Base-by-base conservation (phyloP, 2,888 invertebrate genomes). In the Aphodius granarius region DNA sequence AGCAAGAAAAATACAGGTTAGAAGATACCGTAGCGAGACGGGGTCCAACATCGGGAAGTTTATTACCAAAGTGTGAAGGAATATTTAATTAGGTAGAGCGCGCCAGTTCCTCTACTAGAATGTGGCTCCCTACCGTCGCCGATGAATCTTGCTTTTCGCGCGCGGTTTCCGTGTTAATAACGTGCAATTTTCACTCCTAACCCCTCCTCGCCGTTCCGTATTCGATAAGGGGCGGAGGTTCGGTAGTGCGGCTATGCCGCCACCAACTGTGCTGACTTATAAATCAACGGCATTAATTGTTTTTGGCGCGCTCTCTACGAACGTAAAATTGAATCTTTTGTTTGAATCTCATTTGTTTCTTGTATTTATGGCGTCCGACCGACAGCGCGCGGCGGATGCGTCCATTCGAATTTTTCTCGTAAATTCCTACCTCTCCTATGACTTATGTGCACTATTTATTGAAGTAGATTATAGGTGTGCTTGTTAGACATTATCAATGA, bases 61-160 rank as follows among this genome's bases (percentile, higher is more conserved):
- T 75, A 76, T 76, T 76, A 76, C 74, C n/a, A 74, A 76, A 76
- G 74, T 76, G 76, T 76, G 76, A 76, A 74, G 76, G 76, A 76
- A 76, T 76, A 76, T 76, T 76, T 76, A 76, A 76, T 76, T 76
- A 76, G 74, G 21, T 74, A 68, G 63, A 68, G 68, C 21, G 72
- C 19, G 72, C 72, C 66, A 66, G 72, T 76, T 76, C 76, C 76
- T n/a, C n/a, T n/a, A n/a, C n/a, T 43, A 2, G 74, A 23, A 66
- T 18, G 75, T 17, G 66, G 21, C 74, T 18, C 72, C 43, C 19
- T 63, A 63, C 63, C 68, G 75, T 72, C 72, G 68, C 68, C 74
- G n/a, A 74, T 74, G 74, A 72, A 76, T 68, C 74, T 72, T 43
- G 43, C 43, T 43, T 43, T 43, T 43, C 43, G 43, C 63, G 18